phyloP scores from a whole-genome alignment of 2,113 vertebrate species.

The Hypanus sabinus region DNA sequence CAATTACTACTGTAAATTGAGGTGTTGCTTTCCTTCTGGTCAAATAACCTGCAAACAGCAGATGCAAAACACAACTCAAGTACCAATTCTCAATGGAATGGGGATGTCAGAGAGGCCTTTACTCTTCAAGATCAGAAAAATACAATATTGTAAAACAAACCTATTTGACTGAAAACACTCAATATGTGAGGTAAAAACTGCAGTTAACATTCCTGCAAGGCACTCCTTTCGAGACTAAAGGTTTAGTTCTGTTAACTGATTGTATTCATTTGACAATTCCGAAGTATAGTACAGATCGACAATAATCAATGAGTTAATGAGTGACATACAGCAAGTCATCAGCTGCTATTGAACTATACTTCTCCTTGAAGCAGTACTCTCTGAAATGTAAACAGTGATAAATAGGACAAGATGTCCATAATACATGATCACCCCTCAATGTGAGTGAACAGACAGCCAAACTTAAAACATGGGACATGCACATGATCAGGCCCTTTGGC shows the following conservation, averaged over 20 bases:
- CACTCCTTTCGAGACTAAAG: neutral
- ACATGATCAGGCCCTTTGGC: too few relatives aligned
- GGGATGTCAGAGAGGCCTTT: neutral
- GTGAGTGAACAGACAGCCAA: too few relatives aligned
- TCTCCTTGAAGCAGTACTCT: too few relatives aligned
- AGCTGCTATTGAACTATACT: neutral
- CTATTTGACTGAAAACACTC: neutral
- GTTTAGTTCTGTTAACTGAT: neutral
- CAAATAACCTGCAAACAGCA: neutral
- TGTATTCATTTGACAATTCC: neutral
- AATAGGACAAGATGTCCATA: neutral
- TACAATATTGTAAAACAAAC: neutral
- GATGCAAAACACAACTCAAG: neutral
- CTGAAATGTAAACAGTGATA: neutral
- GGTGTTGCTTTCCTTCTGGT: slow-evolving; percentile 14
- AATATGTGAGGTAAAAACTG: neutral
- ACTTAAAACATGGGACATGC: too few relatives aligned
- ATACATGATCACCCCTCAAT: neutral
- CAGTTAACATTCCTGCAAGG: neutral
- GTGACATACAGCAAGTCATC: neutral
- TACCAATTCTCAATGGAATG: neutral
- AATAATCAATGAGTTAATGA: neutral
- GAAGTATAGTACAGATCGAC: neutral
- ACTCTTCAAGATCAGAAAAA: neutral
- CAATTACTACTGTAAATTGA: neutral